Evolutionary conservation across 2,797 vertebrate species (phyloP), one percentile per base, ranked within the genome.

Genomic region (Sebastes cheni): DNA sequence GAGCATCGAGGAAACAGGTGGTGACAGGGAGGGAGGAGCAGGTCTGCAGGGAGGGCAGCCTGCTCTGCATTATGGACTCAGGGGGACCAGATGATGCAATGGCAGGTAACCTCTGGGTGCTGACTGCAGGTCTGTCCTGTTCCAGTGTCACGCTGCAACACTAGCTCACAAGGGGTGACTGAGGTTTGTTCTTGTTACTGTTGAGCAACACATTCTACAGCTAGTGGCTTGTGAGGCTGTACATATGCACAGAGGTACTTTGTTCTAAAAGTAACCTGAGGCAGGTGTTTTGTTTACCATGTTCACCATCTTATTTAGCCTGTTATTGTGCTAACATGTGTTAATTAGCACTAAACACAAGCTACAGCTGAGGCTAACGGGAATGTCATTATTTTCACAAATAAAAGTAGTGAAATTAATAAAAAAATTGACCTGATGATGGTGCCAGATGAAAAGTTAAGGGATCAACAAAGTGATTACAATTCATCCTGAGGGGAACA

Each of bases 1-100:
- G 72, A 72, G 79, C 79, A 67, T 82, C 25, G 25, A 61, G 76
- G 55, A 80, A 78, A 81, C 89, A 89, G 85, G 86, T 85, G 86
- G 42, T 20, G 34, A 30, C 46, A 9, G 50, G 36, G n/a, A 34
- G 77, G 62, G 79, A 14, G 46, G 67, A 27, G 46, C 64, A 18
- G 29, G 69, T 79, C 76, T 64, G 46, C 14, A 69, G 73, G 72
- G 72, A 52, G 22, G 46, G 34, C 39, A 22, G 55, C 10, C n/a
- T 39, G 55, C 50, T 72, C 50, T 23, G 58, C 46, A 61, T 50
- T 54, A 59, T 22, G 50, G 69, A 34, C 59, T 72, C 25, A 42
- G 58, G 65, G 69, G 16, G 77, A 79, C 13, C 65, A 68, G 32
- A 79, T 90, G 81, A 89, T 83, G 85, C 83, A 89, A 91, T 4